A percentile compares a stretch with the other conserved stretches of the same genome.
These are phyloP conservation scores for Pammene aurita DNA, from an alignment of 2,888 invertebrate genomes.

Conservation along the genomic window DNA sequence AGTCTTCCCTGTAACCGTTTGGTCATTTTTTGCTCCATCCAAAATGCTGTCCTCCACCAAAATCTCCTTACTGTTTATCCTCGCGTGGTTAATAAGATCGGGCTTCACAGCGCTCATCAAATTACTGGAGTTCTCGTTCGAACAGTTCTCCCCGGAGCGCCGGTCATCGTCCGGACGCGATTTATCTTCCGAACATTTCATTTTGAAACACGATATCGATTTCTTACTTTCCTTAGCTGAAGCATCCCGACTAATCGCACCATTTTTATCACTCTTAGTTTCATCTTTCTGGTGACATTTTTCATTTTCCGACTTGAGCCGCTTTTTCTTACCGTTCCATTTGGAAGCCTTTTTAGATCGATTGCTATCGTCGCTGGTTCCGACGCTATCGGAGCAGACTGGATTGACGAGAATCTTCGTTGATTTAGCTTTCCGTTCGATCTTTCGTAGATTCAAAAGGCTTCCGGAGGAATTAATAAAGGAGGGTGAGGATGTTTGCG, in stretches of 20 bases:
- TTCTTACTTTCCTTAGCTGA: slow-evolving; percentile 71
- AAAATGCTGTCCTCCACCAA: slow-evolving; percentile 68
- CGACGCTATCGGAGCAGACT: slow-evolving; percentile 72
- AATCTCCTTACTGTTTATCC: slow-evolving; percentile 65
- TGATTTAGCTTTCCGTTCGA: slow-evolving; percentile 76
- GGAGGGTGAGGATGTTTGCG: slow-evolving; percentile 66
- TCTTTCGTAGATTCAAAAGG: slow-evolving; percentile 73
- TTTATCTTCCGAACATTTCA: slow-evolving; percentile 74
- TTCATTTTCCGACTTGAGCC: slow-evolving; percentile 65
- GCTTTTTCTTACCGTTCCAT: slow-evolving; percentile 79
- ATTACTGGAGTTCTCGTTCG: slow-evolving; percentile 75
- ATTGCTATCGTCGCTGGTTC: slow-evolving; percentile 74
- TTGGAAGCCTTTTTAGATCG: slow-evolving; percentile 67
- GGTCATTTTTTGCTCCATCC: slow-evolving; percentile 63
- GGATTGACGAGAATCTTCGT: slow-evolving; percentile 80
- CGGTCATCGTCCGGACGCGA: slow-evolving; percentile 69
- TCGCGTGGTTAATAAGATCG: slow-evolving; percentile 73
- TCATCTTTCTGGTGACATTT: slow-evolving; percentile 59
- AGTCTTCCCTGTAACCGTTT: slow-evolving; percentile 67
- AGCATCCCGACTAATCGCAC: slow-evolving; percentile 66
- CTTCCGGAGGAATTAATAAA: slow-evolving; percentile 66
- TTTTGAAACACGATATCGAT: slow-evolving; percentile 79
- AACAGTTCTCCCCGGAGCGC: slow-evolving; percentile 72
- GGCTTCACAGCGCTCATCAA: slow-evolving; percentile 66
- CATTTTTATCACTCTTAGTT: slow-evolving; percentile 62